A percentile compares a stretch with the other conserved stretches of the same genome.
Conservation (phyloP, 2,888 invertebrate species). For the Yponomeuta evonymella region DNA sequence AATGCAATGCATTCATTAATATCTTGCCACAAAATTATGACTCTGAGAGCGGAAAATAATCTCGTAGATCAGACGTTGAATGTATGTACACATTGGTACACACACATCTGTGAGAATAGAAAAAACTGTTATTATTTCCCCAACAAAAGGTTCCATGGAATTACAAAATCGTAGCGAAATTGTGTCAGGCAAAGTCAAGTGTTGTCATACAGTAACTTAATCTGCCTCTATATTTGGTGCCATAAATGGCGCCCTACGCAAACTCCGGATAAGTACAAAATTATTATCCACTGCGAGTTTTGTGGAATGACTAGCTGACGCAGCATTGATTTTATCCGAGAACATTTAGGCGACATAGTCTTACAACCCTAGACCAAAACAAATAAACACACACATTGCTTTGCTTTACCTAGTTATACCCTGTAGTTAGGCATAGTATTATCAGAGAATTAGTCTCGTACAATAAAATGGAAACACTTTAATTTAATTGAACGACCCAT, state of each 20-base stretch:
- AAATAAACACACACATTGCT: too few relatives aligned
- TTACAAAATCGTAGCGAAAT: constrained; percentile 19
- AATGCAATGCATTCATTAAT: constrained; percentile 1
- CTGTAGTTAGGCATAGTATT: too few relatives aligned
- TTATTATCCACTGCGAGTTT: constrained; percentile 2
- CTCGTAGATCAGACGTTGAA: not conserved
- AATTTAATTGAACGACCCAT: not conserved
- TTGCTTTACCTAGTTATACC: too few relatives aligned
- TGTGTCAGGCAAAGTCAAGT: constrained; percentile 16
- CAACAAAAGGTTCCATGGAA: constrained; percentile 4
- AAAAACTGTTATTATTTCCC: not conserved
- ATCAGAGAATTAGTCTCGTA: not conserved
- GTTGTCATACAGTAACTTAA: constrained; percentile 20
- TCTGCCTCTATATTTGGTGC: constrained; percentile 26
- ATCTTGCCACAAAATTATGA: not conserved
- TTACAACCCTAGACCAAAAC: too few relatives aligned
- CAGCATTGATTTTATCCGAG: not conserved
- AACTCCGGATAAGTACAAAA: constrained; percentile 18
- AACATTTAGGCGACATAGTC: too few relatives aligned
- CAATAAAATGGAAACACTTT: not conserved
- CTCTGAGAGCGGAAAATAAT: not conserved
- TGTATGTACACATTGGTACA: not conserved
- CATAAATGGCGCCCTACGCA: constrained; percentile 35
- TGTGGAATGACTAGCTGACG: not conserved
- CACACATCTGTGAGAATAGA: constrained; percentile 6